Conservation (phyloP, 2,888 invertebrate species). For the Pyrrhosoma nymphula region DNA sequence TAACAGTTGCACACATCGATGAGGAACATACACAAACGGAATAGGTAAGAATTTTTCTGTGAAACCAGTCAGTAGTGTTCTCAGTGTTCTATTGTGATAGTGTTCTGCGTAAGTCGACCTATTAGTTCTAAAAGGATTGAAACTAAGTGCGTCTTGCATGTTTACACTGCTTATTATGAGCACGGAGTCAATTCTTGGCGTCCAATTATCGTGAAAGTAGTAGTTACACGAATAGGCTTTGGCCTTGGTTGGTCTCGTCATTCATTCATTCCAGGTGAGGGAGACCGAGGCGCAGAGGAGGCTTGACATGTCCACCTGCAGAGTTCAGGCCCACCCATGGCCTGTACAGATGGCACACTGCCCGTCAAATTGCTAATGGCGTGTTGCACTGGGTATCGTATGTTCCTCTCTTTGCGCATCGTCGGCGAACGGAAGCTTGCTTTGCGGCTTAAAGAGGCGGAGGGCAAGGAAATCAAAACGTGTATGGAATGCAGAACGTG, state of each 20-base stretch:
- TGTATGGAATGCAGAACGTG: neutral
- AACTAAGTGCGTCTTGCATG: too few relatives aligned
- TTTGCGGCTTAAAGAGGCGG: neutral
- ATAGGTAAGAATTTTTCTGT: too few relatives aligned
- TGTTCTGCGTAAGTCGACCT: too few relatives aligned
- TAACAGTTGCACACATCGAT: too few relatives aligned
- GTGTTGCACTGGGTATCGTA: neutral
- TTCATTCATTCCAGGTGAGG: neutral
- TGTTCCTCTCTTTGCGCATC: neutral
- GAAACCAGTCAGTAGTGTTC: too few relatives aligned
- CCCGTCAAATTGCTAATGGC: neutral
- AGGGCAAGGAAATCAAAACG: neutral
- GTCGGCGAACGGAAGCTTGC: neutral
- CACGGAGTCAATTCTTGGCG: too few relatives aligned
- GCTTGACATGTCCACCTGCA: neutral
- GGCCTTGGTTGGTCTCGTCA: neutral
- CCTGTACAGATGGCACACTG: neutral
- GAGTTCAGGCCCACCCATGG: neutral
- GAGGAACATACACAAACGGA: too few relatives aligned
- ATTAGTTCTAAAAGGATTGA: too few relatives aligned
- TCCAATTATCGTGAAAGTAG: neutral
- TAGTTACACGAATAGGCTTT: neutral
- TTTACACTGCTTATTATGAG: too few relatives aligned
- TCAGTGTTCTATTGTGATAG: too few relatives aligned
- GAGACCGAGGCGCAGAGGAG: neutral